phyloP scores from a whole-genome alignment of 2,797 vertebrate species.

The Arnoldichthys spilopterus region DNA sequence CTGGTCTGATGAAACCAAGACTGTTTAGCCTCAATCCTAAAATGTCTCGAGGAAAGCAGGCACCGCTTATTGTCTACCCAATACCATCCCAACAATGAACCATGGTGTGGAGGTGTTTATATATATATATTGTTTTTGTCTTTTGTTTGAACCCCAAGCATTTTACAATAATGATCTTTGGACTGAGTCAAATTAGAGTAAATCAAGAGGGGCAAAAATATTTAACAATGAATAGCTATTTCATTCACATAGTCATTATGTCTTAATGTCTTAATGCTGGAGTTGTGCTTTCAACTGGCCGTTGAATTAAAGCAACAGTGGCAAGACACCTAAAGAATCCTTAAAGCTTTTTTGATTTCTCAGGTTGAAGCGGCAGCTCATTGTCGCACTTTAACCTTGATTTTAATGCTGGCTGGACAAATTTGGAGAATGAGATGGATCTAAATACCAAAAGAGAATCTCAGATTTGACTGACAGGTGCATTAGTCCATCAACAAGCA shows the following conservation, averaged over 20 bases:
- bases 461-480: conserved; percentile 18
- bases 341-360: not conserved
- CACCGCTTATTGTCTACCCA: no score
- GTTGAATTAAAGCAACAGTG: not conserved
- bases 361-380: not conserved
- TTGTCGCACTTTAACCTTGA: conserved; percentile 32
- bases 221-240: not conserved
- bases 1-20: no score
- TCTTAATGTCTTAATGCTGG: not conserved
- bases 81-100: no score
- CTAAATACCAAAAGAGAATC: not conserved
- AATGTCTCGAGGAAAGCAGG: no score
- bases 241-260: not conserved
- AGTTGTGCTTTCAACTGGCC: not conserved
- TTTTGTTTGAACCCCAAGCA: not conserved
- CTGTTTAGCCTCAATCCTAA: no score
- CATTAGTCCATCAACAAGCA: conserved; percentile 15
- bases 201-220: no score
- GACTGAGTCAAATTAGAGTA: no score
- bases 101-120: no score
- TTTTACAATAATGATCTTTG: no score
- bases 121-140: no score
- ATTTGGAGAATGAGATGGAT: not conserved
- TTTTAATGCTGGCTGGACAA: conserved; percentile 12
- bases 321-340: not conserved